These are phyloP conservation scores for Galago senegalensis DNA, from an alignment of 2,797 vertebrate genomes.

Conservation along the genomic window DNA sequence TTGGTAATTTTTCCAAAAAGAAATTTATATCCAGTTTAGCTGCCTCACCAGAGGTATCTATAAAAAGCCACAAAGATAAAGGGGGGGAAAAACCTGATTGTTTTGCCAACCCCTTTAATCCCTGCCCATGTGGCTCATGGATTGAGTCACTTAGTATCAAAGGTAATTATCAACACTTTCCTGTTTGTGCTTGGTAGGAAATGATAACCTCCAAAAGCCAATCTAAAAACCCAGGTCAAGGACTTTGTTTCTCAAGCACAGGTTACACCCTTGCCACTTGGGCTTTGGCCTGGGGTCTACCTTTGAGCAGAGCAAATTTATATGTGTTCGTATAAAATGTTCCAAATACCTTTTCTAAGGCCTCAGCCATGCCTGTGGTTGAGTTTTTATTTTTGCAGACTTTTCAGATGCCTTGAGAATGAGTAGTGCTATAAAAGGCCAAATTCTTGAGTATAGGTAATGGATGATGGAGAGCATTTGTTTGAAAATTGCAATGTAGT, in stretches of 20 bases:
- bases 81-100: background rate
- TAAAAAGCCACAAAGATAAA: background rate
- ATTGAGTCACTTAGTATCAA: conserved; percentile 26
- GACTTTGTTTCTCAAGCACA: background rate
- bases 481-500: conserved; percentile 54
- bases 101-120: background rate
- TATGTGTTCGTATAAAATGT: background rate
- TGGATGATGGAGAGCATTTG: conserved; percentile 65
- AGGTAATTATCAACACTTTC: background rate
- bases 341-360: background rate
- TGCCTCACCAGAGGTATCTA: background rate
- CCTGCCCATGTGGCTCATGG: background rate
- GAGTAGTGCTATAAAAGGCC: conserved; percentile 73
- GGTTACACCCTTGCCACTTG: background rate
- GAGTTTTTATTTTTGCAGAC: conserved; percentile 19
- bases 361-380: background rate
- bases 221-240: background rate
- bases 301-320: background rate
- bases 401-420: conserved; percentile 60
- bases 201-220: background rate
- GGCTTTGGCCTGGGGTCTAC: background rate
- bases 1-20: conserved; percentile 27
- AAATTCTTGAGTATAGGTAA: conserved; percentile 40
- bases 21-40: background rate
- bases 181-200: background rate